Percentiles rank a stretch among this genome's conserved stretches.
phyloP scores from a whole-genome alignment of 92 coral and sea anemone species.

The Phenganax marumi region DNA sequence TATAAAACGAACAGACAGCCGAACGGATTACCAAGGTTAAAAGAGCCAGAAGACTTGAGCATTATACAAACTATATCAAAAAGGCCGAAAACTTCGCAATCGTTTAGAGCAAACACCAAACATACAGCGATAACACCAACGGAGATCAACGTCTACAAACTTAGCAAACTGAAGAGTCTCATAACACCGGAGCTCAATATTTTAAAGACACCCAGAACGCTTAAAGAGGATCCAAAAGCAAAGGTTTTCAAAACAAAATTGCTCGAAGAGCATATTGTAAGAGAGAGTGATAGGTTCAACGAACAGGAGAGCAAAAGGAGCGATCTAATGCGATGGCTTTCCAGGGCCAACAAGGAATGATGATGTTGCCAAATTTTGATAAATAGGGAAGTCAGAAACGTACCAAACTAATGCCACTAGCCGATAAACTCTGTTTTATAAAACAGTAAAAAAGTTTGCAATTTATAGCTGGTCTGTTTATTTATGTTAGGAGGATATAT shows the following conservation, averaged over 20 bases:
- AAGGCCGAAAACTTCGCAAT: neutral
- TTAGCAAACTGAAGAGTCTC: neutral
- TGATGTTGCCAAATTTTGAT: neutral
- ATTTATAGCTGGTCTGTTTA: too few relatives aligned
- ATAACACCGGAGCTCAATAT: conserved; percentile 2
- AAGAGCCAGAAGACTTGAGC: neutral
- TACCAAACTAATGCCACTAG: neutral
- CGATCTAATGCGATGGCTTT: conserved; percentile 23
- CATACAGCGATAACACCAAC: neutral
- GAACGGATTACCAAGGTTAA: conserved; percentile 3
- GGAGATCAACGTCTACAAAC: neutral
- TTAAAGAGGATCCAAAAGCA: neutral
- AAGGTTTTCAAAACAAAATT: neutral
- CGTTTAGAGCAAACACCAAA: neutral
- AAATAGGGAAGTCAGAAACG: neutral
- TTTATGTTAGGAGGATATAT: too few relatives aligned
- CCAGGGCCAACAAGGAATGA: neutral
- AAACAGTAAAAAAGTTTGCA: too few relatives aligned
- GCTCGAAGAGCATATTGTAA: conserved; percentile 21
- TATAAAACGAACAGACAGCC: neutral
- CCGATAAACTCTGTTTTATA: neutral
- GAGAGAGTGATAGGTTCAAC: conserved; percentile 16
- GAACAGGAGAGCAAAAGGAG: conserved; percentile 3
- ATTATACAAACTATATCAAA: neutral
- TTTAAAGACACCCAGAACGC: neutral